phyloP scores from a whole-genome alignment of 2,888 invertebrate species.

The Cryptus armator region DNA sequence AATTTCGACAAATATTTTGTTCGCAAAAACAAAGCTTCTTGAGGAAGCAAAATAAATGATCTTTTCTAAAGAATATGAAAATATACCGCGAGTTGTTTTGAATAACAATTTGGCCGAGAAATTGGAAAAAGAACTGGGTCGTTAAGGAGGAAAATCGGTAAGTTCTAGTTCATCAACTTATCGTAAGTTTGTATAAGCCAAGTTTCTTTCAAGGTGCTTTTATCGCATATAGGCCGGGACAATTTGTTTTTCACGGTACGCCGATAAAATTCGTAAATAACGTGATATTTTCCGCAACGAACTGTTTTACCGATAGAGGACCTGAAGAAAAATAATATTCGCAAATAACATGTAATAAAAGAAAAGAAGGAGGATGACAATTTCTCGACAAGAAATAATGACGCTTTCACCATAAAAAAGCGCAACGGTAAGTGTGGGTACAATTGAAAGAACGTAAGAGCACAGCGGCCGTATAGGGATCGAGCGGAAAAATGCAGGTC shows the following conservation, averaged over 20 bases:
- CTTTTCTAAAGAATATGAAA: no score
- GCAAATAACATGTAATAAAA: background rate
- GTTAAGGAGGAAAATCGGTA: no score
- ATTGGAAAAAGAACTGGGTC: no score
- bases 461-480: constrained; percentile 37
- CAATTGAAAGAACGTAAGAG: constrained; percentile 12
- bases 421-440: background rate
- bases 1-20: no score
- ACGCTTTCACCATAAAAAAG: background rate
- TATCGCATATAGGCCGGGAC: background rate
- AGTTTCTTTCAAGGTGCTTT: background rate
- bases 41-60: no score
- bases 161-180: no score
- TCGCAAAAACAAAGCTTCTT: no score
- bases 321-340: background rate
- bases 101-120: no score
- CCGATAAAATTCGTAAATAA: background rate
- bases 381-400: background rate
- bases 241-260: background rate
- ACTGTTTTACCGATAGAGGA: background rate
- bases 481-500: constrained; percentile 70
- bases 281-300: background rate
- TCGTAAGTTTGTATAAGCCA: background rate
- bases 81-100: no score
- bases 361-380: background rate